Conservation (phyloP, 2,797 vertebrate species). For the Lepus townsendii region DNA sequence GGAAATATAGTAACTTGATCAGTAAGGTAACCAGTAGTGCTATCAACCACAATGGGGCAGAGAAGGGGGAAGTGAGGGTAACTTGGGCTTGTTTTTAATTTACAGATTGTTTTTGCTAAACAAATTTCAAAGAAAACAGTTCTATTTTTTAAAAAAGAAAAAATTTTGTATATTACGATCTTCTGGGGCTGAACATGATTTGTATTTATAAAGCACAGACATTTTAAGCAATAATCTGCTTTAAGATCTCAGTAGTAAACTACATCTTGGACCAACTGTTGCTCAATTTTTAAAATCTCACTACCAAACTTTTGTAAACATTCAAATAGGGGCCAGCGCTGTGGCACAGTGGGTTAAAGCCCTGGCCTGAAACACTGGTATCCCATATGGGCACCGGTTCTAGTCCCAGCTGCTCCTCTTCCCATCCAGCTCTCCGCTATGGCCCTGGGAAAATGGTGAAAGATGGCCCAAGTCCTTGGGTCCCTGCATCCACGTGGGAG, state of each 20-base stretch:
- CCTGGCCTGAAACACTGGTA: too few species aligned
- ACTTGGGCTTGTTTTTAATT: conserved; percentile 1
- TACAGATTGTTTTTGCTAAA: conserved; percentile 46
- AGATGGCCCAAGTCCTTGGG: too few species aligned
- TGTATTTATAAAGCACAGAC: conserved; percentile 25
- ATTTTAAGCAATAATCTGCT: conserved; percentile 60
- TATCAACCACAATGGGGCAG: not conserved
- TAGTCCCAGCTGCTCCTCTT: too few species aligned
- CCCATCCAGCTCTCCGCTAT: too few species aligned
- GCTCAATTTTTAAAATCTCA: not conserved
- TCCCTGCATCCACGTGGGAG: too few species aligned
- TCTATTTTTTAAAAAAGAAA: not conserved
- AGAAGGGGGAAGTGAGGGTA: not conserved
- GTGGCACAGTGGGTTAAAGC: too few species aligned
- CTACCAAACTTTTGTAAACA: conserved; percentile 32
- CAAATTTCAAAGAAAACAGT: conserved; percentile 22
- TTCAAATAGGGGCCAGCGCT: too few species aligned
- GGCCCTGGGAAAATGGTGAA: too few species aligned
- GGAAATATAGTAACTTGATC: conserved; percentile 4
- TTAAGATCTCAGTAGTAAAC: conserved; percentile 45
- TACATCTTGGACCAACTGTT: not conserved
- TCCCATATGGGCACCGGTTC: too few species aligned
- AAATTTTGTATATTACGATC: not conserved
- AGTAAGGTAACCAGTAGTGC: conserved; percentile 14
- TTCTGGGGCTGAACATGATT: conserved; percentile 12